Evolutionary conservation across 1,140 invertebrate species (phyloP), one percentile per base, ranked within the genome.

Genomic region (Orius insidiosus): DNA sequence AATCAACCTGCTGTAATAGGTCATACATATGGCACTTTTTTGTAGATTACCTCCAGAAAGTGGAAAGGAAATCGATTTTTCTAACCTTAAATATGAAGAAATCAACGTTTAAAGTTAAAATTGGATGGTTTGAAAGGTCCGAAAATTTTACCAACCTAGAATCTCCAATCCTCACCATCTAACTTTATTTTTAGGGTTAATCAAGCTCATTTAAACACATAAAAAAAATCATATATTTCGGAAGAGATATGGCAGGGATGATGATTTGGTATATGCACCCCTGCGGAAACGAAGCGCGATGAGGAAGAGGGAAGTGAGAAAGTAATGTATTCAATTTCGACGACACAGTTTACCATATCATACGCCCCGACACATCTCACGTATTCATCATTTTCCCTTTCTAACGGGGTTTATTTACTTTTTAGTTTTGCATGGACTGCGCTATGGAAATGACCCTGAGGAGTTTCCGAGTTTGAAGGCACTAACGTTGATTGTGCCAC

Each of bases 341-440:
- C 24, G 24, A 24, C 18, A 40, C 38, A 40, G 13, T 40, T 40
- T 40, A 40, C 38, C 38, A 40, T 40, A 40, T 40, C 38, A 40
- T 18, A 40, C 38, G 38, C 38, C 18, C 38, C 38, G 15, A 13
- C 38, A 18, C 16, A 18, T 40, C 13, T 18, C 18, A 13, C 38
- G 18, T 18, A 15, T 18, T 40, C 38, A 40, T 40, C 13, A 40
- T 18, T 18, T 40, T 40, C 18, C 38, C 11, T 18, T 13, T 10
- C 13, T 3, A 13, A 10, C 38, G 13, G n/a, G 38, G 38, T 40
- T 40, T 40, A 40, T 40, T 40, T 40, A 40, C 38, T 40, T 40
- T 40, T 40, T 40, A 40, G 38, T 40, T 40, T 40, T 40, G 38
- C 38, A 40, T 40, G 18, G 38, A 24, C 24, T 24, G 24, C 38